Conservation (phyloP, 2,888 invertebrate genomes). For the Calephelis perditalis region DNA sequence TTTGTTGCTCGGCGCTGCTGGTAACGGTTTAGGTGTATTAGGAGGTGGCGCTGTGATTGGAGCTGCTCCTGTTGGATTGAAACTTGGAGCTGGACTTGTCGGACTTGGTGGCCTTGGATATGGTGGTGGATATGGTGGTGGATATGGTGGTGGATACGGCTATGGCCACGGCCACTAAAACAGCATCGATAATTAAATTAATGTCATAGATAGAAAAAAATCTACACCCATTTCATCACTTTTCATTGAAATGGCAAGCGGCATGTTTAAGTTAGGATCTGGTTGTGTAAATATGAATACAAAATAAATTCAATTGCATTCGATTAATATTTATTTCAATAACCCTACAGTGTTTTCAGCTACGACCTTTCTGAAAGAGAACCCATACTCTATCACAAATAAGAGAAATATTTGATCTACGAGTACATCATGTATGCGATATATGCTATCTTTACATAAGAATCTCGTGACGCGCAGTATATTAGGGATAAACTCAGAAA, state of each 20-base stretch:
- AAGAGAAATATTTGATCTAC: too few relatives aligned
- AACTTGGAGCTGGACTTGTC: conserved; percentile 23
- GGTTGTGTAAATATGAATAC: conserved; percentile 40
- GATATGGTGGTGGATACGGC: conserved; percentile 27
- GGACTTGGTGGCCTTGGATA: conserved; percentile 16
- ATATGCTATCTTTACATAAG: too few relatives aligned
- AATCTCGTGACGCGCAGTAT: too few relatives aligned
- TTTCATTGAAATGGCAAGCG: conserved; percentile 60
- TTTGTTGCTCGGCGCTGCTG: conserved; percentile 47
- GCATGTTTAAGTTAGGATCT: conserved; percentile 52
- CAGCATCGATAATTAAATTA: conserved; percentile 8
- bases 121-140: conserved; percentile 35
- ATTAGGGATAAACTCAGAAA: too few relatives aligned
- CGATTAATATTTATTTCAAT: conserved; percentile 3
- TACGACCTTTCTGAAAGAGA: too few relatives aligned
- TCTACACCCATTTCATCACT: conserved; percentile 61
- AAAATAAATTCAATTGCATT: conserved; percentile 32
- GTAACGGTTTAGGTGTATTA: conserved; percentile 31
- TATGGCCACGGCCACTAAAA: conserved; percentile 32
- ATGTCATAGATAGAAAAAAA: conserved; percentile 37
- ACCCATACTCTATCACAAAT: too few relatives aligned
- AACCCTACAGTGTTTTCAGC: too few relatives aligned
- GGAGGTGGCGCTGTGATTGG: conserved; percentile 34
- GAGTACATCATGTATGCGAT: too few relatives aligned
- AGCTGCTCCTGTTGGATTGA: conserved; percentile 27